Conservation (phyloP, 2,888 invertebrate species). For the Rhaphigaster nebulosa region DNA sequence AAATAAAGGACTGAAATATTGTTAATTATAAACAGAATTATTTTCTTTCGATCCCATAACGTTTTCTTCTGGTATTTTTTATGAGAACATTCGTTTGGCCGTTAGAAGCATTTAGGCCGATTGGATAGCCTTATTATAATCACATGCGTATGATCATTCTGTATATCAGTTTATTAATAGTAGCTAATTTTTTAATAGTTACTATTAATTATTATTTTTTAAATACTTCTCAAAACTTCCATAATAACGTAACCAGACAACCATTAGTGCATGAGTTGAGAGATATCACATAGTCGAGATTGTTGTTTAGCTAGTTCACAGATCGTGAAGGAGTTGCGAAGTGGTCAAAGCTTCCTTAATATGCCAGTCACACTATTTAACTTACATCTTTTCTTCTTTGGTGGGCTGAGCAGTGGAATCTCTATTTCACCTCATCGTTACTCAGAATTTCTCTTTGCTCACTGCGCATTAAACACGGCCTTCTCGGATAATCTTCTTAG, state of each 20-base stretch:
- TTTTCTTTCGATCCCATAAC: neutral
- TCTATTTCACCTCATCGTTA: neutral
- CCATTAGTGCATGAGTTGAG: neutral
- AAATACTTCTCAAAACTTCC: too few species aligned
- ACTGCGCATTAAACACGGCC: too few species aligned
- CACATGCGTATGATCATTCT: too few species aligned
- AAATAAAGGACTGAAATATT: conserved; percentile 32
- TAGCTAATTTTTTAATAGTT: too few species aligned
- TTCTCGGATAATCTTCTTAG: too few species aligned
- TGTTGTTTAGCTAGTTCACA: conserved; percentile 7
- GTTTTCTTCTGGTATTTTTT: too few species aligned
- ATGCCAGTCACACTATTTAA: neutral
- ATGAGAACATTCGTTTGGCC: too few species aligned
- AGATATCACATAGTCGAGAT: neutral
- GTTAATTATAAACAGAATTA: neutral
- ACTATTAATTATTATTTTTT: too few species aligned
- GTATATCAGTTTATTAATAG: too few species aligned
- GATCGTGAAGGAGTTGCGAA: neutral
- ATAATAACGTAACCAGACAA: too few species aligned
- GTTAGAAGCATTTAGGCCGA: too few species aligned
- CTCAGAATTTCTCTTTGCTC: neutral
- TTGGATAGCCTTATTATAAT: too few species aligned
- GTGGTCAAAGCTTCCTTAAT: neutral
- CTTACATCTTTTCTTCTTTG: conserved; percentile 5
- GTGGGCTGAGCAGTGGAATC: neutral